Base-by-base conservation (phyloP, 2,888 invertebrate species). In the Pheosia gnoma region DNA sequence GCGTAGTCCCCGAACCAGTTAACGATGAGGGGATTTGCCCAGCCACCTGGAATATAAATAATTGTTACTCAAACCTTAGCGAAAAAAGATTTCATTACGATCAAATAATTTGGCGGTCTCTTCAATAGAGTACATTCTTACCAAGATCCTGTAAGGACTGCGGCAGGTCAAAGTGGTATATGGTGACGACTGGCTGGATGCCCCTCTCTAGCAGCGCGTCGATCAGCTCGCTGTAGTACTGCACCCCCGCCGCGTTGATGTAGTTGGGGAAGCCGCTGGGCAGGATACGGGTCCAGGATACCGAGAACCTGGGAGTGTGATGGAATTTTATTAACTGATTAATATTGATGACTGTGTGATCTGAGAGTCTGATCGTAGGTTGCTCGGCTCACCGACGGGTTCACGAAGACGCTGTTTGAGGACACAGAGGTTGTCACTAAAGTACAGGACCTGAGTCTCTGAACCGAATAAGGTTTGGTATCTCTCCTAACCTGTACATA, bases 211-310 rank as follows among this genome's bases (percentile, higher is more conserved):
- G 62, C 3, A 95, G 80, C 53, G 84, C 90, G 65, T 91, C 76
- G 41, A 94, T 89, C 41, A 94, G 75, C 38, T 84, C 77, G 64
- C 88, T 88, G 79, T 94, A 97, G 84, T 96, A 96, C 36, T 91
- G 47, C 11, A 83, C 87, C 36, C 96, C 97, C 1, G 93, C 92
- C 53, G 90, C 85, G 80, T 95, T 97, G 10, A 96, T 83, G 7
- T 88, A 75, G 70, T 94, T 91, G 55, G 88, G 79, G 65, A 90
- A 89, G n/a, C 95, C 96, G 41, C 86, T 91, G 0, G 96, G 96
- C 70, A 96, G 84, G 39, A 96, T 90, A 47, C 96, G 86, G 0
- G 95, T 76, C 96, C 96, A 96, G 0, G 95, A 94, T 58, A 95
- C 82, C 0, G 95, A 95, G 80, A 95, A 95, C 37, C 95, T 89